Base-by-base conservation (phyloP, 2,888 invertebrate genomes). In the Leptura quadrifasciata region DNA sequence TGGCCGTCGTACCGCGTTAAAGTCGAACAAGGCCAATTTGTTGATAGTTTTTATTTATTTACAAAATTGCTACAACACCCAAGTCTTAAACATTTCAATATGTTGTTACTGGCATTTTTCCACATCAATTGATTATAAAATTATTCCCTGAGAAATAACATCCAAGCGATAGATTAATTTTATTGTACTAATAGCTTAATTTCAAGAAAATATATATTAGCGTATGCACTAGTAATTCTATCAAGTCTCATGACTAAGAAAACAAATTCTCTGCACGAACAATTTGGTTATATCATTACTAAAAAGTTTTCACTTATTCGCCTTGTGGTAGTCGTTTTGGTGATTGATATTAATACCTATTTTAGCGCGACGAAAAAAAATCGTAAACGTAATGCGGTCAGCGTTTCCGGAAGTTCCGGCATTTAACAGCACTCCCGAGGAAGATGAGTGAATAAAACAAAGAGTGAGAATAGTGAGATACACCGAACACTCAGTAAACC, bases 351-450 rank as follows among this genome's bases (percentile, higher is more conserved):
- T 47, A 47, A 47, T 47, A 47, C n/a, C n/a, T 15, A 47, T 20
- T 63, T 39, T 63, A 35, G 17, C 57, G 20, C 35, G 15, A 58
- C 54, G 31, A 47, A 12, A 18, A 69, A 72, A 72, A 64, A 54
- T 65, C 24, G 17, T 58, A 24, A 55, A 35, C 17, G 57, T 58
- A 78, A 78, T 65, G 79, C 74, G 76, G 79, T 77, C 77, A 78
- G 58, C 76, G 73, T 75, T 75, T 78, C 81, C 81, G 81, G 83
- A 83, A 79, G 78, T 80, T 80, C 79, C 80, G 79, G 81, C 76
- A 54, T 76, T 72, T 73, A 54, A 72, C 77, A 75, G 60, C 75
- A 71, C 64, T 64, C 69, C 74, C 74, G 74, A 78, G 74, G 75
- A 76, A 77, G 81, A 79, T 60, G 73, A 74, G 69, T 54, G 54